Percentiles rank a stretch among this genome's conserved stretches.
Conservation (phyloP, 2,888 invertebrate species). For the Lepidocyrtinus sp. region DNA sequence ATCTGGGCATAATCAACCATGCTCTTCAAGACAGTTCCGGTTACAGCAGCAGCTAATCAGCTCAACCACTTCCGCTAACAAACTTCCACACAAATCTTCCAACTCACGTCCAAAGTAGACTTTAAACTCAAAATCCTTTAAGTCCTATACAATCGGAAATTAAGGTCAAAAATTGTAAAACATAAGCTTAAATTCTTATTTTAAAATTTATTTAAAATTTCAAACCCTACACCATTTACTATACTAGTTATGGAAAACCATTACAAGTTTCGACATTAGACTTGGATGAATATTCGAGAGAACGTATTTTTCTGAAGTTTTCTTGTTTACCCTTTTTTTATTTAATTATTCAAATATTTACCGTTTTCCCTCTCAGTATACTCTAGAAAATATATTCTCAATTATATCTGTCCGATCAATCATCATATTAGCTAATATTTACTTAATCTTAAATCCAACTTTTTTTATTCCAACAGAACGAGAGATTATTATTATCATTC, state of each 20-base stretch:
- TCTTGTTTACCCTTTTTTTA: neutral
- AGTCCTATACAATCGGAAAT: too few species aligned
- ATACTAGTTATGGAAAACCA: too few species aligned
- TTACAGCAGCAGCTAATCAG: conserved; percentile 9
- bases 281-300: neutral
- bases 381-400: neutral
- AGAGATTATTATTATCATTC: too few species aligned
- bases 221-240: neutral
- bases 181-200: too few species aligned
- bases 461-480: too few species aligned
- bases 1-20: neutral
- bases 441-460: neutral
- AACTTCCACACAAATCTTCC: conserved; percentile 51
- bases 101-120: neutral
- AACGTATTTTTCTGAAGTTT: neutral
- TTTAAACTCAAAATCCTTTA: too few species aligned
- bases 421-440: neutral
- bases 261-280: neutral
- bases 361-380: neutral
- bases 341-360: neutral
- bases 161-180: too few species aligned
- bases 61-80: conserved; percentile 32
- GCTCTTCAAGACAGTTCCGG: neutral
- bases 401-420: neutral
- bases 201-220: too few species aligned